phyloP scores from a whole-genome alignment of 1,140 invertebrate species.

The Theocolax elegans region DNA sequence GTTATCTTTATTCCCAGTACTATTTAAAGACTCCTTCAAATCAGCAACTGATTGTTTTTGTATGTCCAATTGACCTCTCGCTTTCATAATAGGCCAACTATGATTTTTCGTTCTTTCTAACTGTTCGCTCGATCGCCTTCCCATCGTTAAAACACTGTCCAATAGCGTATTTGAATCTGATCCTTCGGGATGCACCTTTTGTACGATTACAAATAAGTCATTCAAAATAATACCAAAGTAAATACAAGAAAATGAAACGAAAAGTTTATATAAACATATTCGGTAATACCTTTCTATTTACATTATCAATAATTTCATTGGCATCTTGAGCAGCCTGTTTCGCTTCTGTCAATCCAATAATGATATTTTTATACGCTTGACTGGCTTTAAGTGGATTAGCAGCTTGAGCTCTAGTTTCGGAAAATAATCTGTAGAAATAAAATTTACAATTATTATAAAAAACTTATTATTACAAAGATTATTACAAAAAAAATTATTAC shows the following conservation, averaged over 20 bases:
- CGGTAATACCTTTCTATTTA: conserved; percentile 66
- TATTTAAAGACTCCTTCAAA: conserved; percentile 67
- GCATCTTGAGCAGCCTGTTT: conserved; percentile 75
- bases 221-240: conserved; percentile 5
- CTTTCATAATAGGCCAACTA: conserved; percentile 48
- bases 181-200: conserved; percentile 53
- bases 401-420: conserved; percentile 74
- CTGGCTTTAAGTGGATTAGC: conserved; percentile 81
- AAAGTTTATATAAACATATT: no score
- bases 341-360: conserved; percentile 74
- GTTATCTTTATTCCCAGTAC: conserved; percentile 69
- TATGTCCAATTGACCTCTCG: conserved; percentile 55
- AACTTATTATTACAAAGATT: neutral
- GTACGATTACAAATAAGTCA: conserved; percentile 9
- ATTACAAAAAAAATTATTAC: no score
- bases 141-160: conserved; percentile 64
- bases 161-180: conserved; percentile 58
- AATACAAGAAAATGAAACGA: neutral
- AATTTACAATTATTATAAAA: conserved; percentile 28
- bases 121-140: conserved; percentile 62
- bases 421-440: conserved; percentile 71
- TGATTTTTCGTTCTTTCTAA: conserved; percentile 62
- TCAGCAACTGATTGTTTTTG: conserved; percentile 66
- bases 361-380: conserved; percentile 84
- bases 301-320: conserved; percentile 70